Conservation (phyloP, 2,113 vertebrate species). For the Phalacrocorax carbo region DNA sequence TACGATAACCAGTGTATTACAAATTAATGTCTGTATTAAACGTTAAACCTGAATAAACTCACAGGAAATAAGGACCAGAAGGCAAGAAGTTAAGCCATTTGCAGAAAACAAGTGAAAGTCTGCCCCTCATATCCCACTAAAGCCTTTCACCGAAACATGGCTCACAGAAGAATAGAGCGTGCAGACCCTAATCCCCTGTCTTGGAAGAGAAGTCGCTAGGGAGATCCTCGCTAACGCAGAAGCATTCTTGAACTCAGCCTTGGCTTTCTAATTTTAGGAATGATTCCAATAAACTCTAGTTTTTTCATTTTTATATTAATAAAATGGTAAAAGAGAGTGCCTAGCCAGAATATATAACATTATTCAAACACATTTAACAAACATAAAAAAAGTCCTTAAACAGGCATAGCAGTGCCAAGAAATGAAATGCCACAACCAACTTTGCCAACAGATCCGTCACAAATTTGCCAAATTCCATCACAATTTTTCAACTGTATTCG, state of each 20-base stretch:
- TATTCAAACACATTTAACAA: not conserved
- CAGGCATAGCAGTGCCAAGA: not conserved
- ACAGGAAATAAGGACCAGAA: not conserved
- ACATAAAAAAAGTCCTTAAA: not conserved
- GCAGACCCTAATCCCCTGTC: not conserved
- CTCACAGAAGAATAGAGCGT: not conserved
- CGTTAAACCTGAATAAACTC: not conserved
- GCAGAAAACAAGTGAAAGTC: not conserved
- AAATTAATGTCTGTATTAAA: not conserved
- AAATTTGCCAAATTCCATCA: not conserved
- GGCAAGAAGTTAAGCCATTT: not conserved
- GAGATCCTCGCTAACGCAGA: not conserved
- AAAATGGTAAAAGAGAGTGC: not conserved
- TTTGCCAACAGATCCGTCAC: not conserved
- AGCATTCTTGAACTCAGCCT: not conserved
- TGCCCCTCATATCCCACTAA: not conserved
- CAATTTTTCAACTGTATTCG: not conserved
- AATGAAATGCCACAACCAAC: not conserved
- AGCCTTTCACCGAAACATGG: not conserved
- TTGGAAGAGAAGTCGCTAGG: not conserved
- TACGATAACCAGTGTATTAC: not conserved
- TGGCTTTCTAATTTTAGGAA: not conserved
- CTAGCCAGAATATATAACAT: not conserved
- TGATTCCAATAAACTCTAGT: not conserved
- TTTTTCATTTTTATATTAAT: not conserved